Evolutionary conservation across 2,797 vertebrate species (phyloP), one percentile per base, ranked within the genome.

Genomic region (Danio choprae): DNA sequence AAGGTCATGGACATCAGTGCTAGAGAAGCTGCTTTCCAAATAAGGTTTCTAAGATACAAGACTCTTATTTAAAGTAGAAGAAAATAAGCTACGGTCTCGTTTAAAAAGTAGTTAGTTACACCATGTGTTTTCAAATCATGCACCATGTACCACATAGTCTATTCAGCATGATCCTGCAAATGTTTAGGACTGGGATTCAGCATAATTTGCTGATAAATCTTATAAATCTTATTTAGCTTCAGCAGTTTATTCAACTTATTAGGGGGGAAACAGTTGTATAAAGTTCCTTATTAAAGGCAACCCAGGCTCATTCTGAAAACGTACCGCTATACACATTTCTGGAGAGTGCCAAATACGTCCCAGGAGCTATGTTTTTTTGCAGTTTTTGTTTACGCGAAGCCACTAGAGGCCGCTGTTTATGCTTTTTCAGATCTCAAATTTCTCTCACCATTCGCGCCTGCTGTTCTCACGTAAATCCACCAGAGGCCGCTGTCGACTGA

Each of bases 1-100:
- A 69, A 69, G 29, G 46, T 51, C 65, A 69, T 12, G 43, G 43
- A 12, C 64, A 67, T 48, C 43, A 67, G 20, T 9, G 63, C 22
- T 29, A 12, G 7, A 67, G 43, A 29, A 67, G 12, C 6, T 65
- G 63, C 41, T 65, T 64, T 44, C 10, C 43, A 64, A 13, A n/a
- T 13, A 36, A 41, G 9, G 15, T 41, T 63, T 63, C 5, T n/a
- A 43, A 63, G 60, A 2, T 18, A 7, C 9, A 18, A 63, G n/a
- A 63, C n/a, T 20, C 62, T 64, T 4, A 43, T 63, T 63, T 43
- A n/a, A 43, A 63, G 5, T 41, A 43, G 43, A 64, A 20, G 5
- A 41, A 20, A 20, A 64, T 6, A 12, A 43, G 10, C 16, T 18
- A n/a, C 36, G 40, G 16, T 6, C 3, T 7, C 7, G 5, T 10